Evolutionary conservation across 2,888 invertebrate genomes (phyloP), one percentile per base, ranked within the genome.

Genomic region (Heteromurus nitidus): DNA sequence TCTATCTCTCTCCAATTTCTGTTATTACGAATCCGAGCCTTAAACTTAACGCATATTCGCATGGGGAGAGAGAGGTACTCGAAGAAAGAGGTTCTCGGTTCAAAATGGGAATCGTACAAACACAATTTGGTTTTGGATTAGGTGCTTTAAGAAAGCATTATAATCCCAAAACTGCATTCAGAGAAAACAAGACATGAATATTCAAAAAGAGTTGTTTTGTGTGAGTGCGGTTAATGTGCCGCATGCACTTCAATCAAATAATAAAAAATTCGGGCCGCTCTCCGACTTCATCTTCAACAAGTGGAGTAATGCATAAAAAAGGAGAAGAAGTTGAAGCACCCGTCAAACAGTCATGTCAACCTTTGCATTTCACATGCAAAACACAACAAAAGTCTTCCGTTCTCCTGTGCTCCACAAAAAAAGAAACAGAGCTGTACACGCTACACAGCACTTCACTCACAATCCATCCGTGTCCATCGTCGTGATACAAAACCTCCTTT

Each of bases 321-420:
- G n/a, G n/a, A n/a, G n/a, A n/a, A n/a, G n/a, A n/a, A n/a, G n/a
- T n/a, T 62, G 70, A 55, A 60, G 58, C 58, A 74, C 74, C 65
- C 74, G 55, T 74, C 74, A 74, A 65, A 20, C 13, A 74, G 53
- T 53, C 74, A 74, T 65, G 74, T 65, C 65, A 74, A 42, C 47
- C 44, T n/a, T 74, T 65, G 26, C 53, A 64, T 64, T 64, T 53
- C n/a, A 53, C 64, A 64, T 22, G 50, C 28, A 20, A 47, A n/a
- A n/a, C n/a, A n/a, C n/a, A n/a, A n/a, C n/a, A n/a, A 22, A 55
- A 16, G 31, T 69, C 50, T 22, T 53, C 20, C 50, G 20, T 9
- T 31, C 28, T 36, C 11, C 7, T 13, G 1, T 55, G 13, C 26
- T n/a, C n/a, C n/a, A n/a, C n/a, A n/a, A n/a, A n/a, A n/a, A n/a